Percentiles rank a stretch among this genome's conserved stretches.
phyloP scores from a whole-genome alignment of 2,888 invertebrate genomes.

The Patella caerulea region DNA sequence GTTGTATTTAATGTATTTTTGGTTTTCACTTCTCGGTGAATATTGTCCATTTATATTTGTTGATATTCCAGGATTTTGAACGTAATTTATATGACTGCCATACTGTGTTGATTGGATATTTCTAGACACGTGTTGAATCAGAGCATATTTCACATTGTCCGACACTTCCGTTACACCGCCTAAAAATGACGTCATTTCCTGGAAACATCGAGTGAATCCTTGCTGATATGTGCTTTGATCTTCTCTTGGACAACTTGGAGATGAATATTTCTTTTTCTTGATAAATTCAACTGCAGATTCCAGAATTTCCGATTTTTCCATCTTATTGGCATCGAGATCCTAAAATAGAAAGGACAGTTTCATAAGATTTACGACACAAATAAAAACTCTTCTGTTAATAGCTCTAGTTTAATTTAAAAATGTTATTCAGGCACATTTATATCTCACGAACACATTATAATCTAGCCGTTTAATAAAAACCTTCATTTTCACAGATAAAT shows the following conservation, averaged over 20 bases:
- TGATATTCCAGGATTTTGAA: neutral
- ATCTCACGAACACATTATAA: too few relatives aligned
- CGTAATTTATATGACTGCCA: neutral
- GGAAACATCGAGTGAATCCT: neutral
- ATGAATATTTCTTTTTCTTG: neutral
- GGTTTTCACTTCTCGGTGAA: neutral
- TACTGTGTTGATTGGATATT: neutral
- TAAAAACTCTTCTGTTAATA: too few relatives aligned
- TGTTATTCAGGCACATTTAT: too few relatives aligned
- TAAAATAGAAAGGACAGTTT: neutral
- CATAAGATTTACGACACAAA: too few relatives aligned
- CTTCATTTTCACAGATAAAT: too few relatives aligned
- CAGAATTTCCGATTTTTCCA: neutral
- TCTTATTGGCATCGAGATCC: conserved; percentile 1
- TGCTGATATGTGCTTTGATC: neutral
- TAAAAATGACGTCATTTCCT: conserved; percentile 1
- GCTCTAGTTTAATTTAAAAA: too few relatives aligned
- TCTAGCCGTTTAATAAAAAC: too few relatives aligned
- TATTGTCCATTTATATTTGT: neutral
- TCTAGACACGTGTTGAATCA: neutral
- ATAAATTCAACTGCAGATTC: neutral
- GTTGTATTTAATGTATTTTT: neutral
- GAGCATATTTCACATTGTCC: neutral
- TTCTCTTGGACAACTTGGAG: neutral
- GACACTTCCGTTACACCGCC: neutral